Percentiles rank a stretch among this genome's conserved stretches.
These are phyloP conservation scores for Steatornis caripensis DNA, from an alignment of 2,113 vertebrate species.

Conservation along the genomic window DNA sequence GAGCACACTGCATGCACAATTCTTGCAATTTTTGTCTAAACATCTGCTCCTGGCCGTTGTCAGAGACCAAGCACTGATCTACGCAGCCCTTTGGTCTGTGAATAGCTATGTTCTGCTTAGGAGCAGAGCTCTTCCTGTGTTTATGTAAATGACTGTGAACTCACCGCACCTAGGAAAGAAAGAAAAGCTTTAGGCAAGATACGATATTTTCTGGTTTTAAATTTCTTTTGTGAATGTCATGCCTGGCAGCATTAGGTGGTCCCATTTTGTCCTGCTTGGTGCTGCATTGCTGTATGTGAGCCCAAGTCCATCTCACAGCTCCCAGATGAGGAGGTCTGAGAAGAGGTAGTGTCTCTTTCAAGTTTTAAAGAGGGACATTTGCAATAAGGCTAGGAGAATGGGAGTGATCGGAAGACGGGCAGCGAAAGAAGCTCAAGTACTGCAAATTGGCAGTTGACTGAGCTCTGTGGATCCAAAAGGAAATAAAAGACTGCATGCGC, in stretches of 20 bases:
- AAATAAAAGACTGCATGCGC: not conserved
- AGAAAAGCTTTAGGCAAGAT: not conserved
- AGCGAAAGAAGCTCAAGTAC: not conserved
- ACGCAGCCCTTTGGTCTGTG: not conserved
- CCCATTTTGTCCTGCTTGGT: not conserved
- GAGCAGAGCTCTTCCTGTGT: not conserved
- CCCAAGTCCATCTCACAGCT: not conserved
- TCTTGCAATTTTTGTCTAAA: not conserved
- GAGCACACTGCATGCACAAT: not conserved
- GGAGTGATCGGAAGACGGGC: not conserved
- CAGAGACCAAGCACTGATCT: not conserved
- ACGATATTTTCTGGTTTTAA: not conserved
- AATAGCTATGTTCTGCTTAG: not conserved
- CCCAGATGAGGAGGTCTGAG: not conserved
- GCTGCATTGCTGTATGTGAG: not conserved
- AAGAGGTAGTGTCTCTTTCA: not conserved
- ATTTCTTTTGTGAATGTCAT: not conserved
- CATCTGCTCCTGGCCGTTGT: not conserved
- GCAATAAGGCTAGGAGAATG: not conserved
- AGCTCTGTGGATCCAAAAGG: not conserved
- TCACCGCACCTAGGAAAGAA: not conserved
- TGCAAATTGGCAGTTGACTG: not conserved
- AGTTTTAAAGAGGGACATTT: not conserved
- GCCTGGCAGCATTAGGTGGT: not conserved
- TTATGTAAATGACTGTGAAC: not conserved